These are phyloP conservation scores for Ptilonorhynchus violaceus DNA, from an alignment of 2,113 vertebrate genomes.

Conservation along the genomic window DNA sequence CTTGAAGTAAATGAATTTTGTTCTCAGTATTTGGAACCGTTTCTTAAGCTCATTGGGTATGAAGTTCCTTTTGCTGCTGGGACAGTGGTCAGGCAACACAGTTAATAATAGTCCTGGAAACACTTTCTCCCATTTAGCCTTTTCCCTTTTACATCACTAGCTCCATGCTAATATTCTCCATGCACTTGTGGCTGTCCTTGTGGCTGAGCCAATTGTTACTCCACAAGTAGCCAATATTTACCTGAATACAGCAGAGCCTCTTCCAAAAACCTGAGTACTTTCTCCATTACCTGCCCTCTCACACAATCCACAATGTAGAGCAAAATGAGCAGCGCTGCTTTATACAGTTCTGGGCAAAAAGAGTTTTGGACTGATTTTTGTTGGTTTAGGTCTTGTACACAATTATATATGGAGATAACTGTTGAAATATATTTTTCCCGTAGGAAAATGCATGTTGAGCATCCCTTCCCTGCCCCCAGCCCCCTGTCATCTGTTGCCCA, in stretches of 20 bases:
- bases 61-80: not conserved
- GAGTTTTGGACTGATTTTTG: not conserved
- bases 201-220: not conserved
- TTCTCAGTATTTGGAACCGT: not conserved
- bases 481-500: not conserved
- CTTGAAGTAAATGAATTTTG: not conserved
- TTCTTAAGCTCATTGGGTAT: not conserved
- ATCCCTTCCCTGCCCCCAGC: not conserved
- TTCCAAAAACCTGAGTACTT: not conserved
- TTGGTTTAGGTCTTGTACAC: not conserved
- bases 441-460: not conserved
- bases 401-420: not conserved
- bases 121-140: not conserved
- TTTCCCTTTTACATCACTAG: not conserved
- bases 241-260: not conserved
- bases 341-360: not conserved
- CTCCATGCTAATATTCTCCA: rapidly evolving
- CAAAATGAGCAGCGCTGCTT: rapidly evolving
- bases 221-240: not conserved
- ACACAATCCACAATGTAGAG: rapidly evolving
- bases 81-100: not conserved
- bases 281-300: not conserved
- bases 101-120: not conserved
- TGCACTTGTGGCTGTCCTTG: rapidly evolving
- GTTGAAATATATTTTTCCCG: not conserved